Percentiles rank a stretch among this genome's conserved stretches.
phyloP scores from a whole-genome alignment of 2,113 vertebrate species.

The Hippocampus barbouri region DNA sequence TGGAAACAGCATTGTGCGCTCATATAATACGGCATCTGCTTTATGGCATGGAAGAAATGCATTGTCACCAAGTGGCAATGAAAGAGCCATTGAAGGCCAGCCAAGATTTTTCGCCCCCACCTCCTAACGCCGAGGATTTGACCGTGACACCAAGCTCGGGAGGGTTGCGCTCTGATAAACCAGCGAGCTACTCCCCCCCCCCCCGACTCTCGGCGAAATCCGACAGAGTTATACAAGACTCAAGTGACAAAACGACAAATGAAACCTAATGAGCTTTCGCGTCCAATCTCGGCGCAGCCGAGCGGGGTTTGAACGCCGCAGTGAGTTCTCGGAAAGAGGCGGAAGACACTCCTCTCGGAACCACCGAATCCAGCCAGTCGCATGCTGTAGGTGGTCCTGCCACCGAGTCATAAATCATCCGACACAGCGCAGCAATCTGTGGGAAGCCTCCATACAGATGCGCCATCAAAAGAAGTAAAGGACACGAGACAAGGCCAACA shows the following conservation, averaged over 20 bases:
- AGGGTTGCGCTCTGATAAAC: conserved; percentile 44
- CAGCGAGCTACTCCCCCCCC: conserved; percentile 8
- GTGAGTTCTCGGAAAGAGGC: conserved; percentile 46
- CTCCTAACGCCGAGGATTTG: conserved; percentile 33
- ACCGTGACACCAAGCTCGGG: conserved; percentile 37
- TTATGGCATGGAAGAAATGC: conserved; percentile 71
- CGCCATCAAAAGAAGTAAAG: not conserved
- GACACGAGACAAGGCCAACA: not conserved
- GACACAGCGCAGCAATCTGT: conserved; percentile 5
- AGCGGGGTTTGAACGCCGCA: conserved; percentile 49
- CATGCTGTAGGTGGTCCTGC: not conserved
- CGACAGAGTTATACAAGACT: conserved; percentile 8
- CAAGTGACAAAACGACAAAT: conserved; percentile 25
- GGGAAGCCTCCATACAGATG: conserved; percentile 9
- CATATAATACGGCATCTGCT: conserved; percentile 72
- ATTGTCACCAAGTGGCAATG: conserved; percentile 66
- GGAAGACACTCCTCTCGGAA: not conserved
- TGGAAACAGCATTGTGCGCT: conserved; percentile 61
- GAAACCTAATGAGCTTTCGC: conserved; percentile 32
- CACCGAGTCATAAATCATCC: conserved; percentile 20
- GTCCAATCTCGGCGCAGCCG: conserved; percentile 38
- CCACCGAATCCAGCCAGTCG: not conserved
- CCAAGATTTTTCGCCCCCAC: conserved; percentile 47
- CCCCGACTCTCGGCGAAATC: conserved; percentile 7
- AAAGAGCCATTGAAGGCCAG: conserved; percentile 64